A percentile compares a stretch with the other conserved stretches of the same genome.
These are phyloP conservation scores for Eubasilissa splendida DNA, from an alignment of 2,888 invertebrate genomes.

Conservation along the genomic window DNA sequence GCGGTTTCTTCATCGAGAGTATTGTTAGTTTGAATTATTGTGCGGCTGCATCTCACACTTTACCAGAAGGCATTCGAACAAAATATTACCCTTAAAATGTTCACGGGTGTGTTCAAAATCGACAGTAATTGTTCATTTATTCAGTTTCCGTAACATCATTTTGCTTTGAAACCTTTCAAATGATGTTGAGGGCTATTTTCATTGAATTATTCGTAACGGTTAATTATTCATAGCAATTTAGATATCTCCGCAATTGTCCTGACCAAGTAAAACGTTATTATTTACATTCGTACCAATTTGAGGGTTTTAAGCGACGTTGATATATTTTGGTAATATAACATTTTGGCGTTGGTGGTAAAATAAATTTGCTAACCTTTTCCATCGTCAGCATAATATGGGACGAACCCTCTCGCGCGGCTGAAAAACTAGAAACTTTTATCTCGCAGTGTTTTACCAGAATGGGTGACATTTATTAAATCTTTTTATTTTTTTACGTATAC, in stretches of 20 bases:
- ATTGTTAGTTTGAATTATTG: neutral
- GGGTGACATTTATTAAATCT: neutral
- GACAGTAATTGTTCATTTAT: neutral
- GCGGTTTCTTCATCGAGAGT: slow-evolving; percentile 5
- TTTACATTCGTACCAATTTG: no score
- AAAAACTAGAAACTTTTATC: slow-evolving; percentile 6
- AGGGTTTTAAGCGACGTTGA: neutral
- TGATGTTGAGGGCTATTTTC: no score
- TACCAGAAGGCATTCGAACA: neutral
- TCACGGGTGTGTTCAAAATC: neutral
- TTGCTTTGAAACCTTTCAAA: no score
- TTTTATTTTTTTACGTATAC: no score
- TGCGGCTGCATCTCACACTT: neutral
- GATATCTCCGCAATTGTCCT: no score
- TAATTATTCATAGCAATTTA: no score
- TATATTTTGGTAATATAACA: slow-evolving; percentile 25
- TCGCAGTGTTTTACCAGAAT: slow-evolving; percentile 12
- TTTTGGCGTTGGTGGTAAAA: slow-evolving; percentile 23
- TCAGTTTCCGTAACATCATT: no score
- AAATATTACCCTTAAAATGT: neutral
- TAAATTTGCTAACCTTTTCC: slow-evolving; percentile 24
- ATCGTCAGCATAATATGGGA: slow-evolving; percentile 15
- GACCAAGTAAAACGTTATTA: no score
- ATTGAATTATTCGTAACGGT: no score
- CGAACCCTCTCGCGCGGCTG: neutral